Base-by-base conservation (phyloP, 2,113 vertebrate genomes). In the Penelope pileata region DNA sequence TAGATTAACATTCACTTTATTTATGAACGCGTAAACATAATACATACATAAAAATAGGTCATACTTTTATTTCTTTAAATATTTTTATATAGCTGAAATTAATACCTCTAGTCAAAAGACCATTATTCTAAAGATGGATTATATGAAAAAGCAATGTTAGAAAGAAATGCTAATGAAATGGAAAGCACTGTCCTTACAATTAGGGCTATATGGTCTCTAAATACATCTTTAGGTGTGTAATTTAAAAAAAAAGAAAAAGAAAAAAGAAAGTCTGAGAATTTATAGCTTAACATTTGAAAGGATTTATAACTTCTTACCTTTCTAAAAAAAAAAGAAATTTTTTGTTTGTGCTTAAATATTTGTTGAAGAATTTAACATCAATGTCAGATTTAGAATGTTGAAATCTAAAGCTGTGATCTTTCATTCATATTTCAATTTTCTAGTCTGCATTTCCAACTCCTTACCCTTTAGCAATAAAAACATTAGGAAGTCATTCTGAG, bases 1-100 rank as follows among this genome's bases (percentile, higher is more conserved):
- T 93, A 88, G 16, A 77, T 90, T 96, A 93, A 91, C 86, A 77
- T 64, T 94, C 7, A 86, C 83, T 86, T 91, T 93, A 92, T 94
- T 96, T 93, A 90, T 85, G 30, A 80, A 87, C 92, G 79, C 38
- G 77, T 26, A 88, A 45, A 79, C 47, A 48, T 68, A 83, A n/a
- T 42, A 70, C 60, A 78, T 64, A 9, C 15, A 81, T 43, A 54
- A 83, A 93, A 91, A 66, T 51, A 67, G 26, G 56, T 75, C 24
- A 90, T 42, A 54, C 8, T 45, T 81, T 81, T 91, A 40, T 36
- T 78, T 51, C 7, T 69, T 81, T 54, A 81, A 48, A 34, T 15
- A 54, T 68, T 96, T 93, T 91, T 63, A 72, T 68, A 40, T 54
- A 42, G 16, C 36, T 63, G 45, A 90, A 96, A 83, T 19, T 85